Evolutionary conservation across 1,140 invertebrate species (phyloP).

Genomic region (Orchestia grillus): DNA sequence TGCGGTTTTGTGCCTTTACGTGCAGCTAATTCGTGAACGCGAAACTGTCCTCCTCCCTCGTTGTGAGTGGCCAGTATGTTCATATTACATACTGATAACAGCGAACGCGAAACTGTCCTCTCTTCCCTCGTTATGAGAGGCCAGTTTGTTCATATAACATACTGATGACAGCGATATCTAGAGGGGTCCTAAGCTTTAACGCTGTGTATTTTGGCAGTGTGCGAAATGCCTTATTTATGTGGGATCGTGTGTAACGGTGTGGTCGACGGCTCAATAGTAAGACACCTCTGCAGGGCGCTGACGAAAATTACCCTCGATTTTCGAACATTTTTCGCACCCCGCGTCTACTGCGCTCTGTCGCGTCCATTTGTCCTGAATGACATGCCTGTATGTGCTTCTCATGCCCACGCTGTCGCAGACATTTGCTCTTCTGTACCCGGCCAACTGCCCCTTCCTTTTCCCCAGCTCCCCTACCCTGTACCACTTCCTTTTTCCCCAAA

Average conservation of each 20-base stretch:
- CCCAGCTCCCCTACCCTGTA: not conserved
- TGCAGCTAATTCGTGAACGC: not conserved
- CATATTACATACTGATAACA: too few relatives aligned
- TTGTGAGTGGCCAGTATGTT: too few relatives aligned
- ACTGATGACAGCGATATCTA: too few relatives aligned
- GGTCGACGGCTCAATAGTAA: not conserved
- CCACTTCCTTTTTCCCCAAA: not conserved
- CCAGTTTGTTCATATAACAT: too few relatives aligned
- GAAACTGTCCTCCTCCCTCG: too few relatives aligned
- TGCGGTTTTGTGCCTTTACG: not conserved
- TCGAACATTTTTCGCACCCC: not conserved
- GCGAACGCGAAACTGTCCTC: too few relatives aligned
- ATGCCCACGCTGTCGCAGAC: not conserved
- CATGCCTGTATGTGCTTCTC: not conserved
- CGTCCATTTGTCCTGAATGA: not conserved
- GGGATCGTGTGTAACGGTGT: not conserved
- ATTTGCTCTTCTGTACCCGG: not conserved
- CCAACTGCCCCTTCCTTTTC: not conserved
- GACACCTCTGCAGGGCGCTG: not conserved
- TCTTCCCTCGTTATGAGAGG: too few relatives aligned
- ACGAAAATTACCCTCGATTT: not conserved
- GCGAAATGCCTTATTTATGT: too few relatives aligned
- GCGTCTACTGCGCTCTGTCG: not conserved
- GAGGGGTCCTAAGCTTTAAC: too few relatives aligned
- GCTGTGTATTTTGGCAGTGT: too few relatives aligned